These are phyloP conservation scores for Heteromurus nitidus DNA, from an alignment of 2,888 invertebrate species.

Conservation along the genomic window DNA sequence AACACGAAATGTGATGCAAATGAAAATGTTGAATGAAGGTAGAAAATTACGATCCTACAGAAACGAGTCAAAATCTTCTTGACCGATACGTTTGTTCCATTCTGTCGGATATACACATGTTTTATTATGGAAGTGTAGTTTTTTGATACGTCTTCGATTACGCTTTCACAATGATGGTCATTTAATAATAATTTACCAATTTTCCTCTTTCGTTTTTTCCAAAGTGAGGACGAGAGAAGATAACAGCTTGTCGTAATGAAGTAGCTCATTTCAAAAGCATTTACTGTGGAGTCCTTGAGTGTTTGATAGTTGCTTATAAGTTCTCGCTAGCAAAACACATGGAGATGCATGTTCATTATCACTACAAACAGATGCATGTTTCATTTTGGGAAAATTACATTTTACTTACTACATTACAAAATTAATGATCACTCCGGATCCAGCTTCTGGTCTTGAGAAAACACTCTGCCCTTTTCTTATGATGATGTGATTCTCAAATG, in stretches of 20 bases:
- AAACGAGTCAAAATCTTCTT: too few relatives aligned
- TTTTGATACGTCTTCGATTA: too few relatives aligned
- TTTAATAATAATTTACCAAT: slow-evolving; percentile 7
- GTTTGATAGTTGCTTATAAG: slow-evolving; percentile 50
- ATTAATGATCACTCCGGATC: slow-evolving; percentile 54
- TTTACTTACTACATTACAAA: slow-evolving; percentile 53
- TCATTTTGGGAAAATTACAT: slow-evolving; percentile 31
- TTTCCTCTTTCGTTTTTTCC: neutral
- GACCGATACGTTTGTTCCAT: too few relatives aligned
- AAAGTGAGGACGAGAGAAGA: neutral
- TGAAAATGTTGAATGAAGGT: too few relatives aligned
- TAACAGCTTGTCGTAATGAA: slow-evolving; percentile 30
- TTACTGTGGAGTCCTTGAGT: slow-evolving; percentile 47
- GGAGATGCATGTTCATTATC: slow-evolving; percentile 49
- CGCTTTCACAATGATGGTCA: too few relatives aligned
- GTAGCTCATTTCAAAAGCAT: slow-evolving; percentile 41
- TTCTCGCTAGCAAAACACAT: slow-evolving; percentile 35
- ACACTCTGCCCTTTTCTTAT: slow-evolving; percentile 13
- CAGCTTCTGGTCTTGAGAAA: slow-evolving; percentile 62
- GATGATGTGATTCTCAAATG: slow-evolving; percentile 23
- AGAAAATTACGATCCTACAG: too few relatives aligned
- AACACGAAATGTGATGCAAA: too few relatives aligned
- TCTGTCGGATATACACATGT: too few relatives aligned
- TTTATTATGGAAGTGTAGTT: too few relatives aligned
- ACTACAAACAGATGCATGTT: slow-evolving; percentile 52